Evolutionary conservation across 2,888 invertebrate species (phyloP).

Genomic region (Hyles lineata): DNA sequence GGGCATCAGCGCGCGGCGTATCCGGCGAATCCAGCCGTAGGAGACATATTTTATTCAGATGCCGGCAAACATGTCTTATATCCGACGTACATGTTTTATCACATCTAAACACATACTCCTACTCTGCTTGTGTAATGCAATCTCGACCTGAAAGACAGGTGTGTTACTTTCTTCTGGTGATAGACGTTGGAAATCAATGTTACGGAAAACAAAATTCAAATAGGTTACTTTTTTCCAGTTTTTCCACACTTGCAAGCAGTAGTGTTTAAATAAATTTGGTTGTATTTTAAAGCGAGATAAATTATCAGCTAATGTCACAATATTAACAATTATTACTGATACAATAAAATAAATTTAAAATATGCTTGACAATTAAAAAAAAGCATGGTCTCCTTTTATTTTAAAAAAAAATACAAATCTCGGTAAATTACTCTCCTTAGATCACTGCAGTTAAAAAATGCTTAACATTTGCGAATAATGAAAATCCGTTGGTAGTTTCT

Average conservation of each 20-base stretch:
- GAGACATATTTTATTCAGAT: constrained; percentile 28
- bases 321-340: no score
- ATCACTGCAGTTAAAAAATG: not conserved
- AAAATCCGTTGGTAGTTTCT: not conserved
- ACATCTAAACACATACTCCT: constrained; percentile 8
- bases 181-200: not conserved
- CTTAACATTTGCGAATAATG: not conserved
- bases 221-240: not conserved
- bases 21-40: not conserved
- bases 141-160: constrained; percentile 6
- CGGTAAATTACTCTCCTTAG: not conserved
- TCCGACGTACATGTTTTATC: constrained; percentile 22
- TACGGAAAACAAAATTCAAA: no score
- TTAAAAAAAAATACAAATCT: not conserved
- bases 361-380: no score
- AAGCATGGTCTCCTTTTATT: no score
- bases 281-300: no score
- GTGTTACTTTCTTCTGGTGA: not conserved
- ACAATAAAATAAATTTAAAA: no score
- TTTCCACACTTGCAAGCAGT: not conserved
- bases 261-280: no score
- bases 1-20: constrained; percentile 18
- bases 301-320: no score
- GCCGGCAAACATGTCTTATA: constrained; percentile 14
- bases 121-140: constrained; percentile 1